phyloP scores from a whole-genome alignment of 2,888 invertebrate genomes.

The Apodemia mormo region DNA sequence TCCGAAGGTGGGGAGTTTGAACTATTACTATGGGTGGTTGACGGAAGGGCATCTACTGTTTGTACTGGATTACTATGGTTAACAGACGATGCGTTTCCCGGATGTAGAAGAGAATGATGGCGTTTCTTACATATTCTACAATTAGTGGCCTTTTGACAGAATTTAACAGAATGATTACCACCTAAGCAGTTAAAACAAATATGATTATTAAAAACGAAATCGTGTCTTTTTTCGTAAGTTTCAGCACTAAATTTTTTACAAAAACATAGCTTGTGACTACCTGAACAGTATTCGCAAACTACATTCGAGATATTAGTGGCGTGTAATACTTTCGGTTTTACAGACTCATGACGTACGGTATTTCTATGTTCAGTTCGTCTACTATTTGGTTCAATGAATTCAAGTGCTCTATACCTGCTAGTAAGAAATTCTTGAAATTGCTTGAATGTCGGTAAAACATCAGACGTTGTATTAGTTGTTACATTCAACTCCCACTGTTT shows the following conservation, averaged over 20 bases:
- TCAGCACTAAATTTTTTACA: neutral
- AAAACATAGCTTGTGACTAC: neutral
- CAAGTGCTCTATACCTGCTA: slow-evolving; percentile 23
- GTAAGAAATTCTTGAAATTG: slow-evolving; percentile 24
- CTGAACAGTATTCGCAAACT: neutral
- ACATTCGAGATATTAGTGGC: neutral
- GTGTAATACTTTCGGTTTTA: neutral
- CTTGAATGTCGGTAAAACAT: slow-evolving; percentile 20
- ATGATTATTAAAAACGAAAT: slow-evolving; percentile 3
- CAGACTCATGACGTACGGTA: neutral
- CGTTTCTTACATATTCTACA: neutral
- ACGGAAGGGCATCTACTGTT: neutral
- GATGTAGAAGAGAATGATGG: neutral
- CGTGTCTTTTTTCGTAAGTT: neutral
- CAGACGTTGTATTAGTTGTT: slow-evolving; percentile 4
- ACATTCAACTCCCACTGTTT: slow-evolving; percentile 2
- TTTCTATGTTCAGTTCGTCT: neutral
- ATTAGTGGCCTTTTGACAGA: neutral
- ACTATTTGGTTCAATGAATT: slow-evolving; percentile 20
- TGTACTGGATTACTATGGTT: neutral
- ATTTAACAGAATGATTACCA: neutral
- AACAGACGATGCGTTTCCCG: neutral
- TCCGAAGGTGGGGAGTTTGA: slow-evolving; percentile 1
- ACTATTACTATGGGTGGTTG: neutral
- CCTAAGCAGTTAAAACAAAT: neutral